These are phyloP conservation scores for Acrobeloides nanus DNA, from an alignment of 2,888 invertebrate genomes.

Conservation along the genomic window DNA sequence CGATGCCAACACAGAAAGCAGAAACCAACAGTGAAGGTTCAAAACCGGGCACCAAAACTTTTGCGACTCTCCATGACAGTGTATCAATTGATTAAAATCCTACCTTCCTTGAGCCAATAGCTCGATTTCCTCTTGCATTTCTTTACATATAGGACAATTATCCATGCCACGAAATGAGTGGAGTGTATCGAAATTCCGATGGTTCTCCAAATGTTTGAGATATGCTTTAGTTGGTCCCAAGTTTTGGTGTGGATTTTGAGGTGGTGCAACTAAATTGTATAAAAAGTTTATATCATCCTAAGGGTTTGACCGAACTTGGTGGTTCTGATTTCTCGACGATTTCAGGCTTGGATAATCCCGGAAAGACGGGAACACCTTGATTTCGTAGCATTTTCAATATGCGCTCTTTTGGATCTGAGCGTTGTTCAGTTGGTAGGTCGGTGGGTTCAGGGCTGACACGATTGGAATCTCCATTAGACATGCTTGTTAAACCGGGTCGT, in stretches of 20 bases:
- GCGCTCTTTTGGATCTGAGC: conserved; percentile 10
- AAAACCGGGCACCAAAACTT: no score
- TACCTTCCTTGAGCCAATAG: no score
- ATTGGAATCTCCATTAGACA: no score
- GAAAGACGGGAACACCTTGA: conserved; percentile 20
- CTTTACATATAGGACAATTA: conserved; percentile 17
- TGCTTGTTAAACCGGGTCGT: no score
- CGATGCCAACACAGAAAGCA: no score
- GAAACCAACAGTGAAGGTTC: no score
- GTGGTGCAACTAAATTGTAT: background rate
- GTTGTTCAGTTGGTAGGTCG: conserved; percentile 4
- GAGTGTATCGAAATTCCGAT: conserved; percentile 20
- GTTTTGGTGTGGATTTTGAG: conserved; percentile 3
- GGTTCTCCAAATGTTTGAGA: conserved; percentile 18
- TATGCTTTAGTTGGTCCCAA: conserved; percentile 18
- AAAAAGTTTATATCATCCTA: background rate
- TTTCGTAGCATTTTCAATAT: conserved; percentile 18
- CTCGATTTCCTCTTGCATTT: conserved; percentile 20
- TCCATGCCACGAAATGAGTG: conserved; percentile 14
- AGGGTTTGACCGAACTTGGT: conserved; percentile 8
- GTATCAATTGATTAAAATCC: no score
- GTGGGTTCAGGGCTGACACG: no score
- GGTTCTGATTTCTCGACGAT: background rate
- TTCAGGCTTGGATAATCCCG: background rate
- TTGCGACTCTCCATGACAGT: no score